Base-by-base conservation (phyloP, 2,797 vertebrate species). In the Halcyon smyrnensis region DNA sequence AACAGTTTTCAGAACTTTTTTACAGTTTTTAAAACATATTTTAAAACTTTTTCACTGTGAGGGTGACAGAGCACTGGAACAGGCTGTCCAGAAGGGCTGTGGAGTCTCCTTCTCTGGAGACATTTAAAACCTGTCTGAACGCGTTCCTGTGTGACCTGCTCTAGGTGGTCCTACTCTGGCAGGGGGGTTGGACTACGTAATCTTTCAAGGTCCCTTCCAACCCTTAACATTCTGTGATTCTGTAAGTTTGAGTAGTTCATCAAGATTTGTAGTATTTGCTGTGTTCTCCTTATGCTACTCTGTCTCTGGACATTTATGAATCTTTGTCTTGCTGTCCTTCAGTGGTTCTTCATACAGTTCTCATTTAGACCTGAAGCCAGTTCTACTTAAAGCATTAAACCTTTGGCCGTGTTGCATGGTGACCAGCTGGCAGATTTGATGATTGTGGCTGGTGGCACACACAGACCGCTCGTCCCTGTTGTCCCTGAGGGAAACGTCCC, bases 391-490 rank as follows among this genome's bases (percentile, higher is more conserved):
- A 65, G 45, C 34, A 15, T 41, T 51, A 78, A 64, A 65, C 36
- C 34, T 71, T 78, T 65, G 68, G 12, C 39, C 70, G 0, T 53
- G 13, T 28, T 56, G 17, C 32, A 4, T n/a, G 39, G 39, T 54
- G 18, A 21, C n/a, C 11, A 16, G 36, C 68, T 74, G 32, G 15
- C 53, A 77, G 28, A 28, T 60, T n/a, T 60, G 67, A 23, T 71
- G 32, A 4, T 85, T 0, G 0, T 64, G 48, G 12, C 75, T 46
- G 10, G 41, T 86, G 67, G 45, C 37, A 34, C 0, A 1, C 45
- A 27, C 51, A 60, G 64, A 85, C 12, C 12, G 6, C 27, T 46
- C 50, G 56, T 8, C 34, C 17, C 46, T 15, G 18, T 41, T 64
- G 37, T 68, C 32, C 79, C 60, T 0, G 0, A 71, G 77, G 80